phyloP scores from a whole-genome alignment of 2,888 invertebrate genomes.

The Andricus quercusramuli region DNA sequence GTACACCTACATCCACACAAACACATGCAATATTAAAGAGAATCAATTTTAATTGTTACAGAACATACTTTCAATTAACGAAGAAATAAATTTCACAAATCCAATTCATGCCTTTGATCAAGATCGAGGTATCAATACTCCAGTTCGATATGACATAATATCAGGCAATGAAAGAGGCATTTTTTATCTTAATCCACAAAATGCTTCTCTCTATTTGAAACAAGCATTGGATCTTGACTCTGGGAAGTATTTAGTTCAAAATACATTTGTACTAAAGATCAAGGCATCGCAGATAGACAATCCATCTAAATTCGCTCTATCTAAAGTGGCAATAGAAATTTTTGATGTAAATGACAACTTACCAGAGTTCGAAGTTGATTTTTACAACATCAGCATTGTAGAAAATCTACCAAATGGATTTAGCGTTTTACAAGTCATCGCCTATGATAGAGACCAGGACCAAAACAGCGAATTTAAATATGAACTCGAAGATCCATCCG shows the following conservation, averaged over 20 bases:
- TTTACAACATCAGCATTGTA: slow-evolving; percentile 94
- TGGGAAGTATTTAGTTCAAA: neutral
- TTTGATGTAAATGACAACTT: slow-evolving; percentile 80
- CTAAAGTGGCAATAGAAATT: slow-evolving; percentile 87
- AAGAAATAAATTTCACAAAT: slow-evolving; percentile 85
- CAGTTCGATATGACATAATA: slow-evolving; percentile 88
- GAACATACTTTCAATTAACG: slow-evolving; percentile 81
- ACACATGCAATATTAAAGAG: too few relatives aligned
- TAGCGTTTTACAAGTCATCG: slow-evolving; percentile 86
- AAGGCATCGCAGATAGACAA: slow-evolving; percentile 90
- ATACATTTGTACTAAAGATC: slow-evolving; percentile 74
- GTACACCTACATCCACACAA: neutral
- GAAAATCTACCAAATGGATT: slow-evolving; percentile 93
- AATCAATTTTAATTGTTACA: neutral
- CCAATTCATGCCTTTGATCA: slow-evolving; percentile 90
- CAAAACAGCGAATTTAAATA: slow-evolving; percentile 92
- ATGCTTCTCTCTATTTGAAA: slow-evolving; percentile 85
- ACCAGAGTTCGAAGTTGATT: slow-evolving; percentile 92
- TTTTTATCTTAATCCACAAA: slow-evolving; percentile 87
- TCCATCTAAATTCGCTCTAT: slow-evolving; percentile 86
- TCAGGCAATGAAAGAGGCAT: slow-evolving; percentile 89
- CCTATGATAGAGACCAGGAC: slow-evolving; percentile 86
- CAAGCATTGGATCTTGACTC: neutral
- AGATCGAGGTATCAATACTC: slow-evolving; percentile 87
- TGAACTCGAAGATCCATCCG: slow-evolving; percentile 86